Evolutionary conservation across 2,797 vertebrate genomes (phyloP).

Genomic region (Mormyrops boulengeri): DNA sequence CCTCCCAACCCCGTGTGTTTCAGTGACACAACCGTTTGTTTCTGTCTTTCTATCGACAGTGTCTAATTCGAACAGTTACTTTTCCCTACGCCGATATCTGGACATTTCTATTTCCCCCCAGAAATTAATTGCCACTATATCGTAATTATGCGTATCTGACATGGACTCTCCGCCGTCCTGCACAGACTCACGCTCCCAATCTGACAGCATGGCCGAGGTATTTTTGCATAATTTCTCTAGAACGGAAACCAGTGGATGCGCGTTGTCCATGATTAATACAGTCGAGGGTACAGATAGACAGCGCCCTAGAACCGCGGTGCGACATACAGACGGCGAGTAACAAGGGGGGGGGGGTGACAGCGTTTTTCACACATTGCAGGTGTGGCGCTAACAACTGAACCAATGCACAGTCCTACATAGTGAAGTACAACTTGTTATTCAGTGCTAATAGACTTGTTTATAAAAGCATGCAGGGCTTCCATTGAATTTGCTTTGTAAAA

Average conservation of each 20-base stretch:
- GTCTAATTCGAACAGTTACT: not conserved
- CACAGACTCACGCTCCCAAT: not conserved
- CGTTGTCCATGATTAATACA: not conserved
- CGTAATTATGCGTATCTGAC: not conserved
- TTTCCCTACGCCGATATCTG: not conserved
- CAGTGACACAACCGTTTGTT: not conserved
- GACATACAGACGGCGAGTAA: not conserved
- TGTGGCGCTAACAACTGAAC: not conserved
- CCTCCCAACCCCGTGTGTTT: not conserved
- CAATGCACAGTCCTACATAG: not conserved
- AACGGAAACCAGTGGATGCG: not conserved
- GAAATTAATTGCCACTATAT: not conserved
- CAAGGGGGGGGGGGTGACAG: not conserved
- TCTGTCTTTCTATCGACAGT: not conserved
- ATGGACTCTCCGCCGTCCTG: not conserved
- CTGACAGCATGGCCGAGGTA: not conserved
- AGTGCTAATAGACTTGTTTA: not conserved
- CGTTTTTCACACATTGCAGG: not conserved
- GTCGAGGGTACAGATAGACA: not conserved
- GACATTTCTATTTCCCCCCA: not conserved
- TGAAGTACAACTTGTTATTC: not conserved
- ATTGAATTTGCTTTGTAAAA: not conserved
- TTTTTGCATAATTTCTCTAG: not conserved
- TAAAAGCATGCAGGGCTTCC: not conserved
- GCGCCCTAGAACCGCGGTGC: not conserved